Percentiles rank a stretch among this genome's conserved stretches.
These are phyloP conservation scores for Sebastes reedi DNA, from an alignment of 2,797 vertebrate species.

Conservation along the genomic window DNA sequence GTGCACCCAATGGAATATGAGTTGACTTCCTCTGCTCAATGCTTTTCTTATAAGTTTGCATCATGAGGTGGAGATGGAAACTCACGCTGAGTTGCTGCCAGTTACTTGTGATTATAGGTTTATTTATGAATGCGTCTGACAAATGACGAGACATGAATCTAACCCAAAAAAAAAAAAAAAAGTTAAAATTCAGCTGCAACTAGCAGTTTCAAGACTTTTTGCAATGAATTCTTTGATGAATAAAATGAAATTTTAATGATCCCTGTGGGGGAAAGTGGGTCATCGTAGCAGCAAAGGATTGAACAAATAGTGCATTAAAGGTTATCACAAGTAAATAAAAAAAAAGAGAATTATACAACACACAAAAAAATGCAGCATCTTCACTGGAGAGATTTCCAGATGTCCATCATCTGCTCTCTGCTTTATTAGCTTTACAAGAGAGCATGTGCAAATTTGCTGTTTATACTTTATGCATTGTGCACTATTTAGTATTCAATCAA, in stretches of 20 bases:
- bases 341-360: constrained; percentile 12
- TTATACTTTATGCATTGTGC: constrained; percentile 28
- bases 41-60: constrained; percentile 33
- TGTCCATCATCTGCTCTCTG: constrained; percentile 22
- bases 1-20: constrained; percentile 59
- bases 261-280: constrained; percentile 57
- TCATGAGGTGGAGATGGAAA: constrained; percentile 26
- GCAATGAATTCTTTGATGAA: constrained; percentile 57
- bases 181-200: constrained; percentile 22
- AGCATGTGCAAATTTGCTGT: constrained; percentile 24
- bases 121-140: constrained; percentile 52
- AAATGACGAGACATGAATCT: constrained; percentile 36
- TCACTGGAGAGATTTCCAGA: constrained; percentile 17
- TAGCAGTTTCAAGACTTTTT: constrained; percentile 44
- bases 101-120: constrained; percentile 39
- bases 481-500: constrained; percentile 43
- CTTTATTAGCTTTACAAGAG: constrained; percentile 21
- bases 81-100: constrained; percentile 16
- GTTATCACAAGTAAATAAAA: constrained; percentile 50
- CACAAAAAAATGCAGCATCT: constrained; percentile 14
- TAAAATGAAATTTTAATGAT: constrained; percentile 69
- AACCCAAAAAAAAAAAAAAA: constrained; percentile 13
- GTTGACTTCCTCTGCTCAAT: constrained; percentile 61
- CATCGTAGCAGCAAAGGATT: constrained; percentile 40
- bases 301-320: constrained; percentile 58